Evolutionary conservation across 2,797 vertebrate genomes (phyloP).

Genomic region (Pelobates cultripes): DNA sequence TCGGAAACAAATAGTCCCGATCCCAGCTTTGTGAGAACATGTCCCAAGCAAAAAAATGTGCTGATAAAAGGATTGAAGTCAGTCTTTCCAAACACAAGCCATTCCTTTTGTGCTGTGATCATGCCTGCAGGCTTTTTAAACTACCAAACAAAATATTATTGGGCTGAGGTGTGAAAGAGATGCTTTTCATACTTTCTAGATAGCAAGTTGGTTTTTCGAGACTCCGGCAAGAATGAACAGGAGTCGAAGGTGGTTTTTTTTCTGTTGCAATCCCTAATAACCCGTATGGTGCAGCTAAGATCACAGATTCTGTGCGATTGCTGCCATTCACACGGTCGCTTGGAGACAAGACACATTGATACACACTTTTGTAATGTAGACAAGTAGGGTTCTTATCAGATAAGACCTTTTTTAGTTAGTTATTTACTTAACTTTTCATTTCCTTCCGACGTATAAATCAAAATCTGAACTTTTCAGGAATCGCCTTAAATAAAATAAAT

Average conservation of each 20-base stretch:
- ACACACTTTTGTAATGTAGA: not conserved
- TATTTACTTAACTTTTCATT: not conserved
- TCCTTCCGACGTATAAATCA: not conserved
- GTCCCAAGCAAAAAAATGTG: constrained; percentile 52
- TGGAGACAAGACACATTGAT: not conserved
- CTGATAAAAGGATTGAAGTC: constrained; percentile 21
- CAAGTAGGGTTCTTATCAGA: not conserved
- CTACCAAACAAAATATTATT: constrained; percentile 13
- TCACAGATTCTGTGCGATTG: too few species aligned
- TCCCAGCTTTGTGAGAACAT: constrained; percentile 67
- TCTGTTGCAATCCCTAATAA: not conserved
- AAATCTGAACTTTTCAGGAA: too few species aligned
- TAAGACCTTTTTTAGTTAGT: not conserved
- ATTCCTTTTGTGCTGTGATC: constrained; percentile 8
- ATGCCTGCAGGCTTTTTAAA: constrained; percentile 13
- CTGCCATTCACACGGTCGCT: too few species aligned
- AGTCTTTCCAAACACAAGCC: constrained; percentile 6
- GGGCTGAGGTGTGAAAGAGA: constrained; percentile 12
- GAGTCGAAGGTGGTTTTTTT: not conserved
- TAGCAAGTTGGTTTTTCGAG: not conserved
- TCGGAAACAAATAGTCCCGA: constrained; percentile 67
- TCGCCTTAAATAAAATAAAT: too few species aligned
- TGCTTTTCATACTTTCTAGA: constrained; percentile 17
- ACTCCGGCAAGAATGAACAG: constrained; percentile 19
- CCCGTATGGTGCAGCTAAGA: too few species aligned